Evolutionary conservation across 2,113 vertebrate species (phyloP).

Genomic region (Pandion haliaetus): DNA sequence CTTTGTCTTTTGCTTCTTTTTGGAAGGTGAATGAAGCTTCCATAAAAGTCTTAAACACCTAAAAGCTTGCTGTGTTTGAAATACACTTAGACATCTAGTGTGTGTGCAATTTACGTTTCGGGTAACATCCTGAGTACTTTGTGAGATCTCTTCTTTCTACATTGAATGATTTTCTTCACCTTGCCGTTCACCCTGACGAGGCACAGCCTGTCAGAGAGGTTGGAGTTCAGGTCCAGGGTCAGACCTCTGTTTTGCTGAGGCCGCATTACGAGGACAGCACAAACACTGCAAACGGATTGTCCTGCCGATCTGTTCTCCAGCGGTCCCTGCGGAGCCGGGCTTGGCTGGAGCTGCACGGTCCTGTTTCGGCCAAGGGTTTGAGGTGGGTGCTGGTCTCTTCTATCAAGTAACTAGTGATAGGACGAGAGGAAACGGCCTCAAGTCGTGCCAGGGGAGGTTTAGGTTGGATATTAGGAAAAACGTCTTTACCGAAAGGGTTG

Average conservation of each 20-base stretch:
- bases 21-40: not conserved
- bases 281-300: not conserved
- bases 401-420: too few species aligned
- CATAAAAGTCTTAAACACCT: not conserved
- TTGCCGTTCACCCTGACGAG: accelerated
- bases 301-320: not conserved
- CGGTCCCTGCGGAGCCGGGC: not conserved
- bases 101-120: not conserved
- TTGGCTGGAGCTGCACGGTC: not conserved
- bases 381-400: too few species aligned
- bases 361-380: not conserved
- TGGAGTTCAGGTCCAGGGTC: not conserved
- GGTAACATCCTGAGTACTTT: not conserved
- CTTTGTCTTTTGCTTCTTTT: not conserved
- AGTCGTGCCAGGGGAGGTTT: too few species aligned
- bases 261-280: not conserved
- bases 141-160: not conserved
- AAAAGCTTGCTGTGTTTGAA: not conserved
- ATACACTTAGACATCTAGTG: not conserved
- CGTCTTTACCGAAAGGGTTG: too few species aligned
- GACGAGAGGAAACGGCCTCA: too few species aligned
- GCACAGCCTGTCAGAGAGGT: not conserved
- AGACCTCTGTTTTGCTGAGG: too few species aligned
- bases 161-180: not conserved
- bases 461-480: too few species aligned